Percentiles rank a stretch among this genome's conserved stretches.
These are phyloP conservation scores for Perca schrenkii DNA, from an alignment of 2,113 vertebrate species.

Conservation along the genomic window DNA sequence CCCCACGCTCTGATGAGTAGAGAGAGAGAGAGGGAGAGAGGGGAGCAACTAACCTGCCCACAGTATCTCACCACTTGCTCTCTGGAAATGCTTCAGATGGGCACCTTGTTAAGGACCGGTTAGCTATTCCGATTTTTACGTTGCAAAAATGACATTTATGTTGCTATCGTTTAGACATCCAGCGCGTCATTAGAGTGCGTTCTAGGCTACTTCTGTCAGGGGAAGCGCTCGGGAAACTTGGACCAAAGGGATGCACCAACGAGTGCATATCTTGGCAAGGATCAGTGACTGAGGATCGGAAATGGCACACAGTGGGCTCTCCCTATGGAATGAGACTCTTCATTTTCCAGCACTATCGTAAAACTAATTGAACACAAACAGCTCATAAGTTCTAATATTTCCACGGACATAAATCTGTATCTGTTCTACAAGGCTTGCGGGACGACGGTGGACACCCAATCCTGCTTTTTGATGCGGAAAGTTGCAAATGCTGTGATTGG, in stretches of 20 bases:
- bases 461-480: slow-evolving; percentile 65
- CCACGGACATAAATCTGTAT: slow-evolving; percentile 18
- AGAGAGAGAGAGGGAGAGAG: slow-evolving; percentile 50
- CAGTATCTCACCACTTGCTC: slow-evolving; percentile 79
- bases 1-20: slow-evolving; percentile 77
- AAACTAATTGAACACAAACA: slow-evolving; percentile 19
- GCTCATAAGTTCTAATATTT: slow-evolving; percentile 31
- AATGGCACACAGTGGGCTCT: slow-evolving; percentile 55
- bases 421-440: slow-evolving; percentile 16
- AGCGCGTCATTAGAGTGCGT: slow-evolving; percentile 53
- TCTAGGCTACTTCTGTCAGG: slow-evolving; percentile 23
- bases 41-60: slow-evolving; percentile 72
- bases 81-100: slow-evolving; percentile 77
- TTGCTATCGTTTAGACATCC: slow-evolving; percentile 18
- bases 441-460: slow-evolving; percentile 32
- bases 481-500: slow-evolving; percentile 63
- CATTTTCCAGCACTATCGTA: slow-evolving; percentile 38
- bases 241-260: slow-evolving; percentile 69
- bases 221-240: slow-evolving; percentile 73
- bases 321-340: slow-evolving; percentile 53
- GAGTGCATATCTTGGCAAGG: slow-evolving; percentile 59
- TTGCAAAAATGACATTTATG: slow-evolving; percentile 35
- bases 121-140: background rate
- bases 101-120: slow-evolving; percentile 52
- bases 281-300: slow-evolving; percentile 66